These are phyloP conservation scores for Ectropis crepuscularia DNA, from an alignment of 2,888 invertebrate species.

Conservation along the genomic window DNA sequence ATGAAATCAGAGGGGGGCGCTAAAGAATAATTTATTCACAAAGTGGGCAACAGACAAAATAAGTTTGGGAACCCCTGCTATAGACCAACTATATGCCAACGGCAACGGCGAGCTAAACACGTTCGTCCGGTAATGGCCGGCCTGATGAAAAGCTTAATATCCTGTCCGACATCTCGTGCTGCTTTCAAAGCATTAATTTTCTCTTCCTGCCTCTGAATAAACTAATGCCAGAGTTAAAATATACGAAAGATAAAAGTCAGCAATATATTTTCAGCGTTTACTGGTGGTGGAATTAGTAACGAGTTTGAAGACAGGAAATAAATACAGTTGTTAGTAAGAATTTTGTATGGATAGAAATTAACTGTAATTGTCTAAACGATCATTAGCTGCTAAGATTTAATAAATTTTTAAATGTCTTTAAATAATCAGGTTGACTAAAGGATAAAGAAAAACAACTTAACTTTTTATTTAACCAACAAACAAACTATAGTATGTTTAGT, in stretches of 20 bases:
- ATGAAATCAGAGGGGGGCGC: too few species aligned
- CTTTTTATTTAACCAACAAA: too few species aligned
- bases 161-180: conserved; percentile 56
- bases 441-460: too few species aligned
- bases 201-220: conserved; percentile 62
- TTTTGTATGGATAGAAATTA: too few species aligned
- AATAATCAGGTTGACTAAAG: too few species aligned
- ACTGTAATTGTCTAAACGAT: too few species aligned
- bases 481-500: too few species aligned
- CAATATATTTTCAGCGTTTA: conserved; percentile 43
- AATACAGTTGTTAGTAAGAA: conserved; percentile 1
- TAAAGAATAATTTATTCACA: too few species aligned
- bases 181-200: conserved; percentile 71
- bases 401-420: too few species aligned
- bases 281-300: conserved; percentile 16
- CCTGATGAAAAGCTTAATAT: conserved; percentile 73
- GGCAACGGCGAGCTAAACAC: conserved; percentile 41
- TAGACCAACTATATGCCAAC: conserved; percentile 46
- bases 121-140: conserved; percentile 54
- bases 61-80: conserved; percentile 45
- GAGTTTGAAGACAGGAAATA: background rate
- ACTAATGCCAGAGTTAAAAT: conserved; percentile 55
- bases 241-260: conserved; percentile 30
- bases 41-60: conserved; percentile 52
- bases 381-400: too few species aligned